Base-by-base conservation (phyloP, 2,113 vertebrate genomes). In the Gobio gobio region DNA sequence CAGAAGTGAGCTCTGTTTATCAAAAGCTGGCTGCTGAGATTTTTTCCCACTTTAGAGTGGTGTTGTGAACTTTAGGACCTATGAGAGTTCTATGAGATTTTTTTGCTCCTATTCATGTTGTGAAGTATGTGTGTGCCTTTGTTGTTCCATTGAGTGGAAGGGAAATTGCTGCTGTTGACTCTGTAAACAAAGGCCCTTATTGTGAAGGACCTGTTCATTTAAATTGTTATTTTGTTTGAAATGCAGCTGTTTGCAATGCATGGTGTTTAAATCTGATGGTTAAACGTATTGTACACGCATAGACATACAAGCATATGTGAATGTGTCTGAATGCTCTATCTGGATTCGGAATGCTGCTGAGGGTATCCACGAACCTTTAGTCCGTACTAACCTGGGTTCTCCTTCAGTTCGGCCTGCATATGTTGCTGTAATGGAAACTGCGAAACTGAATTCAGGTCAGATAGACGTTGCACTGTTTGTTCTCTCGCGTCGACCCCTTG, bases 91-190 rank as follows among this genome's bases (percentile, higher is more conserved):
- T 16, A 16, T 40, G 29, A 40, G 29, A 40, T 49, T 26, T 64
- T 26, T 81, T 10, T 51, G 79, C 24, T 68, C 8, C 22, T 45
- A 33, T 66, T 81, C n/a, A 45, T 24, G 24, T 26, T 64, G 16
- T 64, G 24, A 47, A 16, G 18, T 81, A 43, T 68, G 24, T 18
- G 59, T 10, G 40, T 82, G 61, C 14, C 10, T 47, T 45, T 63
- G 36, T 47, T 80, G 40, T 80, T 54, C 9, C 20, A 36, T 9
- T 81, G 10, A 81, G 26, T 81, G 18, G 58, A 81, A 68, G 45
- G 24, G 45, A 81, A 82, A 68, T 51, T 82, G 43, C 79, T 82
- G 79, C 61, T 82, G 40, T 82, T 68, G 43, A 51, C 78, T 51
- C 61, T 22, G 22, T 29, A 47, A 66, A 81, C 61, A 45, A 81